Percentiles rank a stretch among this genome's conserved stretches.
Evolutionary conservation across 1,140 invertebrate species (phyloP).

Genomic region (Oncopeltus fasciatus): DNA sequence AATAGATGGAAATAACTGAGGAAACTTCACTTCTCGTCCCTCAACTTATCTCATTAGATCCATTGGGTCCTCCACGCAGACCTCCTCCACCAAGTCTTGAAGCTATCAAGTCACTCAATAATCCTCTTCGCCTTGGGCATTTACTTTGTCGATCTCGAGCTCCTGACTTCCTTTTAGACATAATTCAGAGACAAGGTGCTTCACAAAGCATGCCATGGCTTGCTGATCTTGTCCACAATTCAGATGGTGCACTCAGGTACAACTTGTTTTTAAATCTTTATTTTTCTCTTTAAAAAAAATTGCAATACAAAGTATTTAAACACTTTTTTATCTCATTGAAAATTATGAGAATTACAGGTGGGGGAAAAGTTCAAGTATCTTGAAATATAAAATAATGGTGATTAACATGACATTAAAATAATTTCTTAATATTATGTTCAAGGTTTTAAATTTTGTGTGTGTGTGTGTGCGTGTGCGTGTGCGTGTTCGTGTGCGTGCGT

Average conservation of each 20-base stretch:
- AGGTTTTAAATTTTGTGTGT: too few species aligned
- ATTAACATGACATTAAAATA: too few species aligned
- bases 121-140: constrained; percentile 69
- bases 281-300: too few species aligned
- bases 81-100: constrained; percentile 66
- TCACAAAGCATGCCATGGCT: constrained; percentile 93
- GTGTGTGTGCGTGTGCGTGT: too few species aligned
- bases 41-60: constrained; percentile 70
- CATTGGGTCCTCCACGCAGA: constrained; percentile 59
- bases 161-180: constrained; percentile 84
- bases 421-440: too few species aligned
- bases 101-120: constrained; percentile 64
- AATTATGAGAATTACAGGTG: too few species aligned
- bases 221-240: constrained; percentile 82
- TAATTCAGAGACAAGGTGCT: constrained; percentile 74
- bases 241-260: constrained; percentile 65
- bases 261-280: too few species aligned
- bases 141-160: constrained; percentile 74
- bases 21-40: constrained; percentile 72
- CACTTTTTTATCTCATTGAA: too few species aligned
- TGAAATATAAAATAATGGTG: too few species aligned
- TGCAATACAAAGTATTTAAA: too few species aligned
- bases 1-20: constrained; percentile 75
- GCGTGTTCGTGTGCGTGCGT: too few species aligned
- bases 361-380: too few species aligned